Conservation (phyloP, 2,888 invertebrate species). For the Pyrrhia umbra region DNA sequence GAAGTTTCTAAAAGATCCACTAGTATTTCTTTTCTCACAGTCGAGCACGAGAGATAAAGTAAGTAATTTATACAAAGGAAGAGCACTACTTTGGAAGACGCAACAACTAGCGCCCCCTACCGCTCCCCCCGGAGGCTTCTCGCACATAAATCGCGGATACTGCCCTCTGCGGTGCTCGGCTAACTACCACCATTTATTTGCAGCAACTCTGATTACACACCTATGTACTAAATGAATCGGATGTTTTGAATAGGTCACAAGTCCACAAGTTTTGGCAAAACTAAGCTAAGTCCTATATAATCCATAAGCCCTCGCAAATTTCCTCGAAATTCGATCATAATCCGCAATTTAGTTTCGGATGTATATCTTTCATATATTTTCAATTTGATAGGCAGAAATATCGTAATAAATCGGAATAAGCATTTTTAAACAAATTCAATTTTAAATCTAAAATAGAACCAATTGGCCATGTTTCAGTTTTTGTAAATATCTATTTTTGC, state of each 20-base stretch:
- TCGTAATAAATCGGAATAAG: no score
- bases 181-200: constrained; percentile 88
- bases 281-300: no score
- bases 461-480: not conserved
- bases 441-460: no score
- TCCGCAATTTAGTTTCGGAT: no score
- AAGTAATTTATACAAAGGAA: constrained; percentile 63
- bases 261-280: not conserved
- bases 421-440: no score
- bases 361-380: no score
- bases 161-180: constrained; percentile 85
- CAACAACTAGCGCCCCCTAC: constrained; percentile 64
- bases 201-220: constrained; percentile 83
- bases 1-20: constrained; percentile 50
- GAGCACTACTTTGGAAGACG: constrained; percentile 65
- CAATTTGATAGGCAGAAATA: no score
- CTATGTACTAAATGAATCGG: constrained; percentile 50
- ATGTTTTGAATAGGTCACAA: not conserved
- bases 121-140: constrained; percentile 59
- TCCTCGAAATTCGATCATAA: no score
- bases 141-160: constrained; percentile 85
- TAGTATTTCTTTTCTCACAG: constrained; percentile 56
- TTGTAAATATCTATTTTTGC: not conserved
- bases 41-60: constrained; percentile 57
- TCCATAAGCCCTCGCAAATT: no score